Evolutionary conservation across 2,888 invertebrate species (phyloP).

Genomic region (Lasioglossum pauxillum): DNA sequence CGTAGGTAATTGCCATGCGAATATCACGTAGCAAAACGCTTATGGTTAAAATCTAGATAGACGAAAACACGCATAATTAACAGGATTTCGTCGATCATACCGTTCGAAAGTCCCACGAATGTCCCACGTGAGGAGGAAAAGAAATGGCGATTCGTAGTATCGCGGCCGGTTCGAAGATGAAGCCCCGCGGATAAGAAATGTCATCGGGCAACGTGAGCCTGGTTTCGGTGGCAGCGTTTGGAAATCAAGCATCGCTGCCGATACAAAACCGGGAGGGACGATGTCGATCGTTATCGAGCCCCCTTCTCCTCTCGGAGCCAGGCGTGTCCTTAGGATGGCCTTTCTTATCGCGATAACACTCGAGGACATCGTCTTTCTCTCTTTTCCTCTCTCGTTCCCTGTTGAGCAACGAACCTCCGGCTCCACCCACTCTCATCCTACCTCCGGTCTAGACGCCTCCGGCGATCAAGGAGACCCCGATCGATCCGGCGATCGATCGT

Average conservation of each 20-base stretch:
- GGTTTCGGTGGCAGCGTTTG: constrained; percentile 65
- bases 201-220: constrained; percentile 23
- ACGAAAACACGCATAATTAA: background rate
- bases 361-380: constrained; percentile 80
- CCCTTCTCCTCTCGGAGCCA: constrained; percentile 73
- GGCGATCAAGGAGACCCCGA: constrained; percentile 76
- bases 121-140: background rate
- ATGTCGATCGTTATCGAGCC: constrained; percentile 70
- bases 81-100: background rate
- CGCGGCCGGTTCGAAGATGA: constrained; percentile 11
- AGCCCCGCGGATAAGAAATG: constrained; percentile 42
- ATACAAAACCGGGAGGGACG: constrained; percentile 54
- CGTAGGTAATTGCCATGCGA: too few relatives aligned
- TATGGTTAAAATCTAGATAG: background rate
- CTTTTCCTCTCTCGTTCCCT: constrained; percentile 26
- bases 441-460: constrained; percentile 71
- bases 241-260: constrained; percentile 55
- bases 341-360: constrained; percentile 82
- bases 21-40: too few relatives aligned
- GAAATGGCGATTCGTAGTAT: background rate
- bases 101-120: background rate
- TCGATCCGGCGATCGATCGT: constrained; percentile 62
- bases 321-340: constrained; percentile 83
- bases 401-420: constrained; percentile 79
- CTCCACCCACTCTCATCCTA: constrained; percentile 82